A percentile compares a stretch with the other conserved stretches of the same genome.
These are phyloP conservation scores for Asarcornis scutulata DNA, from an alignment of 2,113 vertebrate genomes.

Conservation along the genomic window DNA sequence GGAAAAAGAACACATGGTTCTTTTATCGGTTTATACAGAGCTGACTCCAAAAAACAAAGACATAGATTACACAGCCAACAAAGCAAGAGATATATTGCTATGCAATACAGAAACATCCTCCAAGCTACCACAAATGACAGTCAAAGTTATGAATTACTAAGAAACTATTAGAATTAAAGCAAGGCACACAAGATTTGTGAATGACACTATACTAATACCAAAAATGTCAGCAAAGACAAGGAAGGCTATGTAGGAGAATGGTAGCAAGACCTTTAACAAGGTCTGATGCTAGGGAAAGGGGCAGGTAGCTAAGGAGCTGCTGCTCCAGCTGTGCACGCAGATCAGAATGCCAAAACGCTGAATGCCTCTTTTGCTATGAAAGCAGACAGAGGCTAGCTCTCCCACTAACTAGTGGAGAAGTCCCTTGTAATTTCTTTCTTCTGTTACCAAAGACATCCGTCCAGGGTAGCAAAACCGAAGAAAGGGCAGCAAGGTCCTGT, in stretches of 20 bases:
- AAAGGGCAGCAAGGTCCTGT: neutral
- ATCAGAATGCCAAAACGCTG: neutral
- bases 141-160: neutral
- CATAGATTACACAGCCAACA: neutral
- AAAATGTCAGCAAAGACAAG: neutral
- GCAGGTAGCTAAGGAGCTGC: neutral
- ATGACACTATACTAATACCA: neutral
- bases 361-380: neutral
- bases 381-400: neutral
- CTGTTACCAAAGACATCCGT: neutral
- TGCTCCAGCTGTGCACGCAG: neutral
- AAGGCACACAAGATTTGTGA: neutral
- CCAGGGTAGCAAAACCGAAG: neutral
- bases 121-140: neutral
- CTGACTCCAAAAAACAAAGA: neutral
- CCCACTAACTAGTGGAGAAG: neutral
- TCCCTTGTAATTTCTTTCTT: neutral
- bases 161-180: neutral
- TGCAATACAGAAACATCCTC: neutral
- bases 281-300: neutral
- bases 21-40: rapidly evolving
- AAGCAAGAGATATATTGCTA: neutral
- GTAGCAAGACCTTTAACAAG: neutral
- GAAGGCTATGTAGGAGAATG: neutral
- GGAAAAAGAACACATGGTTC: neutral